phyloP scores from a whole-genome alignment of 2,113 vertebrate genomes.

The Nycticryphes semicollaris region DNA sequence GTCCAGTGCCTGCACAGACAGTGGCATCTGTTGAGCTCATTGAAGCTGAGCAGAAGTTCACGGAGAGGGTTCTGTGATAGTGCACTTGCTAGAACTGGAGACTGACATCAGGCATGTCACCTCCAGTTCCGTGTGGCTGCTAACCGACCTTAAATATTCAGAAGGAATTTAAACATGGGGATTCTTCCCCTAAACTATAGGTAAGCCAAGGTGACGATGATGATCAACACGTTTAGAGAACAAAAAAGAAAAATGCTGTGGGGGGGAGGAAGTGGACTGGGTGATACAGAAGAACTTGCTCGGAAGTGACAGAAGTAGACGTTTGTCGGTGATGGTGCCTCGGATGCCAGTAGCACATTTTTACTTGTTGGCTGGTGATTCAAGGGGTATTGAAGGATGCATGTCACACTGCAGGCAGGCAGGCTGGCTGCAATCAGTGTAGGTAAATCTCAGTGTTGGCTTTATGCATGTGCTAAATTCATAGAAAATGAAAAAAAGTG shows the following conservation, averaged over 20 bases:
- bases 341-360: not conserved
- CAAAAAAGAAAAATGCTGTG: not conserved
- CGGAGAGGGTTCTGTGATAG: not conserved
- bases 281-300: not conserved
- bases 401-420: rapidly evolving
- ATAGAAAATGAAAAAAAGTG: not conserved
- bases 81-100: not conserved
- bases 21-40: not conserved
- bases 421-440: not conserved
- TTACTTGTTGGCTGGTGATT: not conserved
- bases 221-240: not conserved
- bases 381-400: not conserved
- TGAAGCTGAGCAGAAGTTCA: not conserved
- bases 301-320: not conserved
- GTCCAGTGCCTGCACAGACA: not conserved
- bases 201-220: not conserved
- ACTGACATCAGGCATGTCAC: not conserved
- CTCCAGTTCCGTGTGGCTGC: not conserved
- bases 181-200: not conserved
- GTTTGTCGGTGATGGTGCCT: rapidly evolving
- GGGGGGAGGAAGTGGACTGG: not conserved
- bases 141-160: not conserved
- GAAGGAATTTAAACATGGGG: not conserved
- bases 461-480: rapidly evolving
- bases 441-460: not conserved